Evolutionary conservation across 2,888 invertebrate genomes (phyloP).

Genomic region (Aspidiotus destructor): DNA sequence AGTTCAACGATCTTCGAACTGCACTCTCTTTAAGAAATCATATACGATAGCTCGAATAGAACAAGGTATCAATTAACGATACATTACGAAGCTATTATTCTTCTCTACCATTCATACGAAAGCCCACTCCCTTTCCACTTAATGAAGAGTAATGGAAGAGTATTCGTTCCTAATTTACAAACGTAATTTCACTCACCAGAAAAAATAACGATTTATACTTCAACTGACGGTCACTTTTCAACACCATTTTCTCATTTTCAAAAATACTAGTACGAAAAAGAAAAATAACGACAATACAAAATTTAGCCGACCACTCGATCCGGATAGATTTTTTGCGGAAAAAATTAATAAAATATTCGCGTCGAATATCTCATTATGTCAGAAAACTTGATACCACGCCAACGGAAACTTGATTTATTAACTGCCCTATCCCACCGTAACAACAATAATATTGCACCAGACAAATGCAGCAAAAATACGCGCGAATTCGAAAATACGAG

Average conservation of each 20-base stretch:
- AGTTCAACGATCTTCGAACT: no score
- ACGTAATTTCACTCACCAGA: slow-evolving; percentile 9
- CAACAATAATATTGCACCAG: no score
- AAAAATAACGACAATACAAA: background rate
- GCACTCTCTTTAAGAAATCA: no score
- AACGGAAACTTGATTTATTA: background rate
- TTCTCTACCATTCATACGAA: no score
- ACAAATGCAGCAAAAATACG: no score
- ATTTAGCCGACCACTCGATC: background rate
- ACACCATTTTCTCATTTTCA: slow-evolving; percentile 20
- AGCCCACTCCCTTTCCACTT: background rate
- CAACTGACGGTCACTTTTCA: slow-evolving; percentile 18
- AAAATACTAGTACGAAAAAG: background rate
- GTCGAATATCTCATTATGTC: background rate
- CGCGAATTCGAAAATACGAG: no score
- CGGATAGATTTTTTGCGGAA: background rate
- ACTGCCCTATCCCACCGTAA: no score
- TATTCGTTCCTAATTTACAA: no score
- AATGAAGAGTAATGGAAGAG: slow-evolving; percentile 7
- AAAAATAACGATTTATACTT: slow-evolving; percentile 26
- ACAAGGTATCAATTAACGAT: no score
- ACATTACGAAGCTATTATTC: no score
- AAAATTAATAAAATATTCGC: background rate
- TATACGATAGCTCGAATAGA: no score
- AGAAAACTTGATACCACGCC: background rate